Evolutionary conservation across 2,888 invertebrate genomes (phyloP).

Genomic region (Trileptium ribeirensis): DNA sequence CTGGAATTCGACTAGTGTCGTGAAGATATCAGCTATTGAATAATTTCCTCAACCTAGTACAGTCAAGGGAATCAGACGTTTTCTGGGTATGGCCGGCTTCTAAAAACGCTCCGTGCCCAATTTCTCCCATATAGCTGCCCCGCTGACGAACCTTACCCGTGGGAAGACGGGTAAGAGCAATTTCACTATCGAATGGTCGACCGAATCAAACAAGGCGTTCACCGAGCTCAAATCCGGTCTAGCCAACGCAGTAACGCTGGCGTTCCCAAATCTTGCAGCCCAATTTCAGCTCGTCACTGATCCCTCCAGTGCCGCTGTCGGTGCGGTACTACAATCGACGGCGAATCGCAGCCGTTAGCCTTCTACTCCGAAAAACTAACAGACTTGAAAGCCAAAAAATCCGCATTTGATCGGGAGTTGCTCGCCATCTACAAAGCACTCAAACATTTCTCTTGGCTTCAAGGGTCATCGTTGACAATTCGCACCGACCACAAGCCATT

Average conservation of each 20-base stretch:
- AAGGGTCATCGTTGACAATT: background rate
- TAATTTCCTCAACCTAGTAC: background rate
- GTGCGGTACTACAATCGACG: conserved; percentile 8
- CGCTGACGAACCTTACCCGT: conserved; percentile 3
- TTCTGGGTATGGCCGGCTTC: conserved; percentile 14
- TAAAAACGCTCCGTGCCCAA: background rate
- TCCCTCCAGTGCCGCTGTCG: background rate
- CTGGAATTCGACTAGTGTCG: background rate
- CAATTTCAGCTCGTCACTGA: conserved; percentile 5
- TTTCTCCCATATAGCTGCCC: conserved; percentile 6
- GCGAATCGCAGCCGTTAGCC: background rate
- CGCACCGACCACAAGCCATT: conserved; percentile 12
- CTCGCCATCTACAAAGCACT: conserved; percentile 1
- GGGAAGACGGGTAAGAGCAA: background rate
- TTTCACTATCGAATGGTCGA: background rate
- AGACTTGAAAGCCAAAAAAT: background rate
- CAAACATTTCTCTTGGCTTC: conserved; percentile 8
- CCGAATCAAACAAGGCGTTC: background rate
- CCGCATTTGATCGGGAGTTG: conserved; percentile 14
- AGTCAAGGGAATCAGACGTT: background rate
- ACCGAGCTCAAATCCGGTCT: background rate
- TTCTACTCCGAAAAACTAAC: conserved; percentile 14
- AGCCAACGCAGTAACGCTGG: background rate
- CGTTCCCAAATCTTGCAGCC: background rate
- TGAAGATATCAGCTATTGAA: background rate